phyloP scores from a whole-genome alignment of 2,797 vertebrate genomes.

The Allobates femoralis region DNA sequence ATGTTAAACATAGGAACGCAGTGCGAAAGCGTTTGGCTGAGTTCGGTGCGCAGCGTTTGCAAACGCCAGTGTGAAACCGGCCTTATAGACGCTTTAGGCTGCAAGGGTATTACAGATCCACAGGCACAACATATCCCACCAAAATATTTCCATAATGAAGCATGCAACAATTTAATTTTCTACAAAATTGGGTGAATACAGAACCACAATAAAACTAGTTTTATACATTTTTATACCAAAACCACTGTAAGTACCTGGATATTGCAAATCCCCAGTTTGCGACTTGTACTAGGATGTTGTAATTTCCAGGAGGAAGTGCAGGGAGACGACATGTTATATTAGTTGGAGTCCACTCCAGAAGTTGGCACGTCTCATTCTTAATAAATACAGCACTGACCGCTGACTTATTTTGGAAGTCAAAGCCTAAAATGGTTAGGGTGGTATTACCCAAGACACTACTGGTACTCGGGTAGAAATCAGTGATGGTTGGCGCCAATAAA shows the following conservation, averaged over 20 bases:
- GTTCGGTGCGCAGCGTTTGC: too few relatives aligned
- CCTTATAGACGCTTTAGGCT: too few relatives aligned
- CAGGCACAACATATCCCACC: too few relatives aligned
- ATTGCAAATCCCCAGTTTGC: conserved; percentile 77
- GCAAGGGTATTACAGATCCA: too few relatives aligned
- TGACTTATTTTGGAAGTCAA: conserved; percentile 71
- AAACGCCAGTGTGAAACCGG: too few relatives aligned
- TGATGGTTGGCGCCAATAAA: conserved; percentile 77
- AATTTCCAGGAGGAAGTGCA: conserved; percentile 73
- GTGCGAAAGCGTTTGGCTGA: too few relatives aligned
- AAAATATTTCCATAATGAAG: too few relatives aligned
- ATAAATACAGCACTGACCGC: conserved; percentile 72
- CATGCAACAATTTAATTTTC: background rate
- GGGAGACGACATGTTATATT: conserved; percentile 80
- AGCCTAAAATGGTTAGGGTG: conserved; percentile 78
- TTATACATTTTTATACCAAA: too few relatives aligned
- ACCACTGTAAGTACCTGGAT: conserved; percentile 65
- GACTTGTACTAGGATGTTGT: conserved; percentile 75
- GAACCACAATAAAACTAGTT: too few relatives aligned
- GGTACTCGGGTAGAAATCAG: conserved; percentile 72
- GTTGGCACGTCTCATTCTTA: conserved; percentile 70
- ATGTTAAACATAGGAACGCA: too few relatives aligned
- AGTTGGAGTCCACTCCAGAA: conserved; percentile 71
- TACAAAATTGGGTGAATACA: too few relatives aligned
- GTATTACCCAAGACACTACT: conserved; percentile 76